These are phyloP conservation scores for Melipona quadrifasciata DNA, from an alignment of 1,140 invertebrate genomes.

Conservation along the genomic window DNA sequence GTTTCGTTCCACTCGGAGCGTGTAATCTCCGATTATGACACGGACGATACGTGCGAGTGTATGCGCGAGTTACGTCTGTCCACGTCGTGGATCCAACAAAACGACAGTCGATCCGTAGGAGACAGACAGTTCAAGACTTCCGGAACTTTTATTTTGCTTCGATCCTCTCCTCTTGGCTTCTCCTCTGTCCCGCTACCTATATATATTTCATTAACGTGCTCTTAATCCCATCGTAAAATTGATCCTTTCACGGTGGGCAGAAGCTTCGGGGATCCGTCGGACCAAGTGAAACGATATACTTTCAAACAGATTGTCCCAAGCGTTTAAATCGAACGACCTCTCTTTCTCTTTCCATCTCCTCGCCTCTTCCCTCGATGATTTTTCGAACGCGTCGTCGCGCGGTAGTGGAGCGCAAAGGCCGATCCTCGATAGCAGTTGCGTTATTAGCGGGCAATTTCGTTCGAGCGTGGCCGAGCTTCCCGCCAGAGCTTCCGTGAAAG, in stretches of 20 bases:
- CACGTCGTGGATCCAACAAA: slow-evolving; percentile 19
- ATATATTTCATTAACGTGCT: slow-evolving; percentile 43
- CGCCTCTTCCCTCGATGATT: background rate
- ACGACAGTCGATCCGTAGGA: slow-evolving; percentile 2
- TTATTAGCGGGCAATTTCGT: slow-evolving; percentile 48
- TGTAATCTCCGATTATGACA: background rate
- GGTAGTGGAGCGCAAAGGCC: background rate
- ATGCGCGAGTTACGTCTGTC: background rate
- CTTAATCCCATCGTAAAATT: slow-evolving; percentile 42
- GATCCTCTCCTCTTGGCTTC: background rate
- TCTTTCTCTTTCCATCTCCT: background rate
- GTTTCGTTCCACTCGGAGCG: too few species aligned
- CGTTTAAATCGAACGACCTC: background rate
- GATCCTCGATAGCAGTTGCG: slow-evolving; percentile 37
- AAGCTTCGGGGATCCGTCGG: background rate
- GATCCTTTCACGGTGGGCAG: background rate
- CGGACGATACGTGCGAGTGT: background rate
- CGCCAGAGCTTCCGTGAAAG: slow-evolving; percentile 12
- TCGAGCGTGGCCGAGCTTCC: background rate
- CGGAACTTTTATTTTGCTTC: slow-evolving; percentile 30
- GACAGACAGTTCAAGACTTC: slow-evolving; percentile 20
- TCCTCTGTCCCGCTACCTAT: background rate
- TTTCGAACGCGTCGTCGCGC: background rate
- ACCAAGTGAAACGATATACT: background rate
- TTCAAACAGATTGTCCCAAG: slow-evolving; percentile 18